Evolutionary conservation across 1,140 invertebrate genomes (phyloP).

Genomic region (Tyrophagus putrescentiae): DNA sequence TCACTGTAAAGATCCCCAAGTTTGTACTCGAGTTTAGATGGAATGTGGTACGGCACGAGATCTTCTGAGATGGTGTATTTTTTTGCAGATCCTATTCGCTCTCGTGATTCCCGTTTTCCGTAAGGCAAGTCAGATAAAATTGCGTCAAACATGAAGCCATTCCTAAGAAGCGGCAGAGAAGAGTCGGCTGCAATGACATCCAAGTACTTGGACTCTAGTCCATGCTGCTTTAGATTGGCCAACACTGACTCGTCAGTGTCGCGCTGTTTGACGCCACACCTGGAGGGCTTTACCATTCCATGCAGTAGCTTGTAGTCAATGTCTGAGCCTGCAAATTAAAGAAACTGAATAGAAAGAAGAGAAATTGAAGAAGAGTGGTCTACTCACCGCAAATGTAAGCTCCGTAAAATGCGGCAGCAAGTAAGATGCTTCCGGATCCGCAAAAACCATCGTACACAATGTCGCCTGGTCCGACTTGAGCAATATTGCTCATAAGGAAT

Average conservation of each 20-base stretch:
- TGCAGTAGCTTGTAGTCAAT: slow-evolving; percentile 87
- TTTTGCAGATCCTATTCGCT: slow-evolving; percentile 52
- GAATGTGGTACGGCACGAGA: slow-evolving; percentile 52
- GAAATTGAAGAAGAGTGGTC: background rate
- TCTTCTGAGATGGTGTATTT: slow-evolving; percentile 21
- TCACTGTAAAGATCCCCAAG: slow-evolving; percentile 64
- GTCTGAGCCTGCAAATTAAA: slow-evolving; percentile 48
- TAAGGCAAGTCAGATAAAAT: slow-evolving; percentile 93
- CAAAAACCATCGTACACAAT: slow-evolving; percentile 87
- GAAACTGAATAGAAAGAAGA: background rate
- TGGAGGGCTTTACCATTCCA: slow-evolving; percentile 43
- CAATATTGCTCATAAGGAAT: slow-evolving; percentile 85
- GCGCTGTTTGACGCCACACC: slow-evolving; percentile 44
- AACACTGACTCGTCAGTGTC: slow-evolving; percentile 66
- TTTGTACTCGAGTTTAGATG: slow-evolving; percentile 70
- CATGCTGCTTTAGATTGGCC: slow-evolving; percentile 73
- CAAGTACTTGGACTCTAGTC: slow-evolving; percentile 52
- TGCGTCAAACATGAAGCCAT: slow-evolving; percentile 50
- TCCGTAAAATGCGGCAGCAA: slow-evolving; percentile 77
- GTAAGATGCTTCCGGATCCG: slow-evolving; percentile 71
- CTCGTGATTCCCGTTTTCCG: slow-evolving; percentile 78
- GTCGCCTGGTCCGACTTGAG: slow-evolving; percentile 51
- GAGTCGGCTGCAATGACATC: slow-evolving; percentile 82
- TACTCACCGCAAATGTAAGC: slow-evolving; percentile 76
- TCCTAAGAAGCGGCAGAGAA: slow-evolving; percentile 59